These are phyloP conservation scores for Paramisgurnus dabryanus DNA, from an alignment of 2,113 vertebrate genomes.

Conservation along the genomic window DNA sequence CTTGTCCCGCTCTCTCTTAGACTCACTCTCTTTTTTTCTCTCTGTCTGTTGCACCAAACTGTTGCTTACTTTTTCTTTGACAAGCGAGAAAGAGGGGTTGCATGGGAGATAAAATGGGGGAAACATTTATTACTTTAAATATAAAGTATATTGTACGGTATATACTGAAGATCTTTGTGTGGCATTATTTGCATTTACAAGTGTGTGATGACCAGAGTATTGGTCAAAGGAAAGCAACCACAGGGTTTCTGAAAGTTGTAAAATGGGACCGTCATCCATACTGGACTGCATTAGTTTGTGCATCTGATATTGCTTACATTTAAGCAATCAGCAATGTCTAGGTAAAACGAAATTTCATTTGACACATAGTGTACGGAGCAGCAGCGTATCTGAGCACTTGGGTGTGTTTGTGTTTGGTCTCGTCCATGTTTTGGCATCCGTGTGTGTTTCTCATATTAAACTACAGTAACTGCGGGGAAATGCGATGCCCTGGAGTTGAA, in stretches of 20 bases:
- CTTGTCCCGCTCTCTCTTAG: conserved; percentile 49
- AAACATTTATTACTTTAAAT: conserved; percentile 32
- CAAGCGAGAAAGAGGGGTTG: conserved; percentile 45
- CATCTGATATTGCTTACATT: conserved; percentile 20
- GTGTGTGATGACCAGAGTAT: conserved; percentile 67
- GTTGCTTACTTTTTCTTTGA: conserved; percentile 73
- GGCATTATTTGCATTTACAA: conserved; percentile 53
- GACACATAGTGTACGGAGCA: conserved; percentile 16
- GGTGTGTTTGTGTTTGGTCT: conserved; percentile 32
- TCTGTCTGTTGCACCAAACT: conserved; percentile 73
- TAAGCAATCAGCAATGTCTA: conserved; percentile 15
- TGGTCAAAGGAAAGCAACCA: conserved; percentile 52
- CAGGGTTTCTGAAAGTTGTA: conserved; percentile 8
- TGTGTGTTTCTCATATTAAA: conserved; percentile 28
- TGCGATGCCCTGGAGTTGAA: conserved; percentile 15
- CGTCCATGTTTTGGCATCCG: not conserved
- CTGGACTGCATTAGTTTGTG: not conserved
- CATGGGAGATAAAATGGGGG: conserved; percentile 22
- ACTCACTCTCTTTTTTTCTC: conserved; percentile 4
- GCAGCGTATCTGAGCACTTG: conserved; percentile 31
- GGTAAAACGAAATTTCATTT: conserved; percentile 18
- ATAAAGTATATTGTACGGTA: not conserved
- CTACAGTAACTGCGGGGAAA: conserved; percentile 14
- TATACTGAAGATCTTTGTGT: conserved; percentile 8
- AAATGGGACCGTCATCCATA: not conserved